These are phyloP conservation scores for Sylvilagus floridanus DNA, from an alignment of 2,797 vertebrate species.

Conservation along the genomic window DNA sequence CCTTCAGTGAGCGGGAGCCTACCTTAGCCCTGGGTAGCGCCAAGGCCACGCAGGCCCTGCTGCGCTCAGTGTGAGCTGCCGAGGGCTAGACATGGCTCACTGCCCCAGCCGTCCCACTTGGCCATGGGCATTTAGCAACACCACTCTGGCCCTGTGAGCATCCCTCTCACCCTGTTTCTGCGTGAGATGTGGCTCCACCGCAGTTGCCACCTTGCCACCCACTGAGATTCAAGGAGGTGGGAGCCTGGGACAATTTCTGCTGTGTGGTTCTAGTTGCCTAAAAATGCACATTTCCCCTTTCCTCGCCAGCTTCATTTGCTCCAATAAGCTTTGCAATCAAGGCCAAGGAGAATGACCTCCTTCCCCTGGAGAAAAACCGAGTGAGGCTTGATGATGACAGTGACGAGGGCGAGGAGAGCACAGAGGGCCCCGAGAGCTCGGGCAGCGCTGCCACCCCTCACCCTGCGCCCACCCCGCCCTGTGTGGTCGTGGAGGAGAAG, in stretches of 20 bases:
- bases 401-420: slow-evolving; percentile 94
- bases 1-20: neutral
- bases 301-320: slow-evolving; percentile 94
- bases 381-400: slow-evolving; percentile 97
- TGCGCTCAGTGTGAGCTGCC: neutral
- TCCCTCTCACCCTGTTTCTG: neutral
- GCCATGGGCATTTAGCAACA: too few relatives aligned
- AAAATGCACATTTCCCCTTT: slow-evolving; percentile 63
- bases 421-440: slow-evolving; percentile 89
- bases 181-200: neutral
- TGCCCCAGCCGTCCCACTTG: fast-evolving
- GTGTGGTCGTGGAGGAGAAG: slow-evolving; percentile 91
- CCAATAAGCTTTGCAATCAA: slow-evolving; percentile 99
- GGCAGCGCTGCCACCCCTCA: slow-evolving; percentile 76
- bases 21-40: too few relatives aligned
- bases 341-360: slow-evolving; percentile 96
- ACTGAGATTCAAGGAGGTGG: fast-evolving
- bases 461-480: slow-evolving; percentile 83
- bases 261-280: neutral
- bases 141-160: fast-evolving
- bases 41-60: neutral
- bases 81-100: too few relatives aligned
- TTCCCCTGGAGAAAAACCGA: slow-evolving; percentile 97
- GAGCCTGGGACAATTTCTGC: neutral
- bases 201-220: neutral